Percentiles rank a stretch among this genome's conserved stretches.
Evolutionary conservation across 2,797 vertebrate species (phyloP).

Genomic region (Ispidina picta): DNA sequence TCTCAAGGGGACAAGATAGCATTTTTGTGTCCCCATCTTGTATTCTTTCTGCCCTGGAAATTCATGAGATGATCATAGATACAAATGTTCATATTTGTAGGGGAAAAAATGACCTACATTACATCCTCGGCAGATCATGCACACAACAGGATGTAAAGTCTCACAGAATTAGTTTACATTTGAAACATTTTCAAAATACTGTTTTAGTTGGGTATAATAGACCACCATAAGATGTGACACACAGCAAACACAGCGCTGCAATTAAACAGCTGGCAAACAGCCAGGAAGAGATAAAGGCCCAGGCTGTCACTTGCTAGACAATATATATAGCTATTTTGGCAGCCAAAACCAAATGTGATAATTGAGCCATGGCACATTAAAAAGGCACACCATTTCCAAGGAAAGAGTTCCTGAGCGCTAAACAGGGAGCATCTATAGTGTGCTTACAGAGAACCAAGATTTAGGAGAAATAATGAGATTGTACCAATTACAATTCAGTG

Average conservation of each 20-base stretch:
- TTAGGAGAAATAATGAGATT: background rate
- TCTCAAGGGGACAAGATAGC: background rate
- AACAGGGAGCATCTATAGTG: constrained; percentile 1
- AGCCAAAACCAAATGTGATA: constrained; percentile 71
- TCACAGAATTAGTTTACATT: constrained; percentile 61
- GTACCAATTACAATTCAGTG: background rate
- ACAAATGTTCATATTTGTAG: background rate
- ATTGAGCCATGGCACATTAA: constrained; percentile 75
- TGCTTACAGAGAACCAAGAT: background rate
- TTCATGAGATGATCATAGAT: background rate
- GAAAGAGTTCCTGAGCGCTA: constrained; percentile 48
- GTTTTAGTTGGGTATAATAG: constrained; percentile 74
- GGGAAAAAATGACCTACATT: background rate
- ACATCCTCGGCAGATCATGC: constrained; percentile 35
- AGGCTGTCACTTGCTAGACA: constrained; percentile 66
- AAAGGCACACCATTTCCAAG: constrained; percentile 62
- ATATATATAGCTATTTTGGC: constrained; percentile 73
- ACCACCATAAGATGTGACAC: constrained; percentile 70
- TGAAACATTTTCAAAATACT: constrained; percentile 78
- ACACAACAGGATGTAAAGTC: constrained; percentile 61
- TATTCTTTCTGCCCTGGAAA: constrained; percentile 2
- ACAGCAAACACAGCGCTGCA: constrained; percentile 74
- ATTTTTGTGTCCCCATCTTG: background rate
- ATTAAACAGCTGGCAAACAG: constrained; percentile 77
- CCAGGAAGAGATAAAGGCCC: constrained; percentile 72